Evolutionary conservation across 2,797 vertebrate species (phyloP).

Genomic region (Antrozous pallidus): DNA sequence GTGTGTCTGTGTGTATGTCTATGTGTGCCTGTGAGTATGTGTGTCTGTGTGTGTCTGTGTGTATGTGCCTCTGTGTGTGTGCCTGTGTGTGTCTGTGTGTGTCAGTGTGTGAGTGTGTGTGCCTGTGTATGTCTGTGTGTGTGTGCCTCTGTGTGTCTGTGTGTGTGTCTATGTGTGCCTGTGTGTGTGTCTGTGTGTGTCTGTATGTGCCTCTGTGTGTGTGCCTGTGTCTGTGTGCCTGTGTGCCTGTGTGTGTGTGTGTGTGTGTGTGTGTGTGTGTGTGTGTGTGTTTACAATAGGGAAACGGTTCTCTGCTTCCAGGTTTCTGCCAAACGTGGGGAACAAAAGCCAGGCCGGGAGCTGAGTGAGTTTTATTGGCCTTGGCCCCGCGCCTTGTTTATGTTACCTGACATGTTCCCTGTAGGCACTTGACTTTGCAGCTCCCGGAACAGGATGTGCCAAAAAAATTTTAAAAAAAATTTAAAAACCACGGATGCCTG

Average conservation of each 20-base stretch:
- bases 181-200: background rate
- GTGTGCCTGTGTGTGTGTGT: too few species aligned
- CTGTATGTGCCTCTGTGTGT: too few species aligned
- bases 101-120: background rate
- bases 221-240: too few species aligned
- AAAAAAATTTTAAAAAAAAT: background rate
- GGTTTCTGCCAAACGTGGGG: background rate
- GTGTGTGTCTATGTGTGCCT: too few species aligned
- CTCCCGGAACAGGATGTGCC: background rate
- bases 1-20: background rate
- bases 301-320: background rate
- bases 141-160: too few species aligned
- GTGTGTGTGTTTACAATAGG: background rate
- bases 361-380: background rate
- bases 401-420: background rate
- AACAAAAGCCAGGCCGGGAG: conserved; percentile 14
- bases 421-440: background rate
- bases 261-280: too few species aligned
- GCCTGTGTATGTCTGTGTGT: background rate
- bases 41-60: background rate
- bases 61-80: too few species aligned
- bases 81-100: background rate
- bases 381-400: conserved; percentile 23
- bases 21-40: background rate
- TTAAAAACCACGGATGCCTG: background rate